Conservation (phyloP, 2,888 invertebrate genomes). For the Gandaritis pyraliata region DNA sequence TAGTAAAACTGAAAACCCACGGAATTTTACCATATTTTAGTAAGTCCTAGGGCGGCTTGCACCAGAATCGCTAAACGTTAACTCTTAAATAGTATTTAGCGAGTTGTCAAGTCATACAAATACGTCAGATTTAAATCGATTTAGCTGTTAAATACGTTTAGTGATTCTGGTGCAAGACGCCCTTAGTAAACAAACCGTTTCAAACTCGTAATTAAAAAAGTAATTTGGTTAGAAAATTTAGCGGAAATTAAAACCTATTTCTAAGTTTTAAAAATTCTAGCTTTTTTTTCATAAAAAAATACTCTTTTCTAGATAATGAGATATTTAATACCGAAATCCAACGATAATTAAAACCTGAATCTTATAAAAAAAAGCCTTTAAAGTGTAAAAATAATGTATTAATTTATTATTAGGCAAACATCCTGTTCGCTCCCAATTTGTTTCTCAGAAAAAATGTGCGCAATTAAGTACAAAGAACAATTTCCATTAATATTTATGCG, state of each 20-base stretch:
- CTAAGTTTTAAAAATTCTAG: too few relatives aligned
- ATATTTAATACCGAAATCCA: too few relatives aligned
- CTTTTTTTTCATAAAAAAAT: too few relatives aligned
- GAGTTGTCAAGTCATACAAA: too few relatives aligned
- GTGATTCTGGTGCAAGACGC: too few relatives aligned
- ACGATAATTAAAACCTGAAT: not conserved
- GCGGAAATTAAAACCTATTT: not conserved
- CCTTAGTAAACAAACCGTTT: not conserved
- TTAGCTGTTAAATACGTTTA: too few relatives aligned
- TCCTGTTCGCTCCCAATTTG: conserved; percentile 15
- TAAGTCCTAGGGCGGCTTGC: too few relatives aligned
- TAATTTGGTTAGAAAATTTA: not conserved
- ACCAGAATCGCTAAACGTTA: too few relatives aligned
- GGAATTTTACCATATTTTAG: too few relatives aligned
- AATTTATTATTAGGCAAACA: conserved; percentile 18
- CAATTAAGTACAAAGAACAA: conserved; percentile 21
- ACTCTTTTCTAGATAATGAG: too few relatives aligned
- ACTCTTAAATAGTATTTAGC: too few relatives aligned
- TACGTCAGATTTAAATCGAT: too few relatives aligned
- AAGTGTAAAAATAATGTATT: conserved; percentile 15
- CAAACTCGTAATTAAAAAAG: not conserved
- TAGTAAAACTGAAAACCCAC: not conserved
- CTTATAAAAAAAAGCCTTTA: conserved; percentile 1
- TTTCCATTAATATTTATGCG: conserved; percentile 25
- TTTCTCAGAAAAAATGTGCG: conserved; percentile 11